Base-by-base conservation (phyloP, 2,797 vertebrate species). In the Enteromius viviparus region DNA sequence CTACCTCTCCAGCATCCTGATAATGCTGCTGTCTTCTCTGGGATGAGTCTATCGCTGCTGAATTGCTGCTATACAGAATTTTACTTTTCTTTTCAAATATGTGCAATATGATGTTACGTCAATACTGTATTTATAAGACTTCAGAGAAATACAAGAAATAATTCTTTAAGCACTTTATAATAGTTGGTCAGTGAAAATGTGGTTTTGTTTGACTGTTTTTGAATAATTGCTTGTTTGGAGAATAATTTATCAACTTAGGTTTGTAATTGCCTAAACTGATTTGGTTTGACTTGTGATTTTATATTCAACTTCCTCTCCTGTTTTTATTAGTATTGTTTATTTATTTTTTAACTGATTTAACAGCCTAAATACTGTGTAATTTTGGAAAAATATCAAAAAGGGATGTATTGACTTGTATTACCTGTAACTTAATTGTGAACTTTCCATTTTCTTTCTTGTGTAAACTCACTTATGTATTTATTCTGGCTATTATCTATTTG, bases 1-100 rank as follows among this genome's bases (percentile, higher is more conserved):
- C 86, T 82, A 90, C 79, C 84, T 89, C 64, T 80, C 91, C 87
- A 91, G 88, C 87, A 84, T 94, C 89, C 90, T 95, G 93, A 91
- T 93, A 84, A 85, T 92, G 90, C 86, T 93, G 87, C 85, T 91
- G 2, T 2, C 85, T 37, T 29, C 40, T 69, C 69, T 84, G 76
- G 81, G 77, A 88, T 84, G 83, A 88, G 87, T 74, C 53, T 34
- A 8, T 12, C 26, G 10, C 51, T 60, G 76, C 21, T 9, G 75
- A 60, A 45, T 17, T 55, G 34, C 64, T 72, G 72, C 72, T 84
- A 45, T 26, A 23, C 51, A 26, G 58, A 34, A 23, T 12, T 10
- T 2, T 58, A 26, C 34, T 66, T 11, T 76, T 58, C 15, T 55
- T 75, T 75, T 45, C 4, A 55, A 76, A 76, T n/a, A 76, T 45